Percentiles rank a stretch among this genome's conserved stretches.
These are phyloP conservation scores for Calyptomena viridis DNA, from an alignment of 2,113 vertebrate species.

Conservation along the genomic window DNA sequence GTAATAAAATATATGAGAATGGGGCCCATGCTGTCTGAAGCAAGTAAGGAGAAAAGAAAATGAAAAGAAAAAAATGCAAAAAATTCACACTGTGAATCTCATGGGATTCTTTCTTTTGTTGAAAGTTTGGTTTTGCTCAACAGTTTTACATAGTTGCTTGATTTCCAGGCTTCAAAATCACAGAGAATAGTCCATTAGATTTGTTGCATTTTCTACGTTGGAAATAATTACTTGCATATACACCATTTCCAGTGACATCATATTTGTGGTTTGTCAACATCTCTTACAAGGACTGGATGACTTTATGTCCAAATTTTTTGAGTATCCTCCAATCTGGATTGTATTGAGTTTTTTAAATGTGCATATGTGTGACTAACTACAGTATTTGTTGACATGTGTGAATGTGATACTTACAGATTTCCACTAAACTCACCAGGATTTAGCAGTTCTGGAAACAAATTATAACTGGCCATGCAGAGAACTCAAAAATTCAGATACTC, in stretches of 20 bases:
- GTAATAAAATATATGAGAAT: not conserved
- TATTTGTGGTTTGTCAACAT: slow-evolving; percentile 3
- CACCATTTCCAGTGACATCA: not conserved
- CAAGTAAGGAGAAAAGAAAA: not conserved
- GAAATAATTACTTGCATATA: not conserved
- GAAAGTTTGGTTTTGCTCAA: not conserved
- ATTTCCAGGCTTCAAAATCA: not conserved
- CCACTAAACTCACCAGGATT: not conserved
- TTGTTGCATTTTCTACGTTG: not conserved
- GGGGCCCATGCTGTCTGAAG: not conserved
- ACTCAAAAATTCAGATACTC: not conserved
- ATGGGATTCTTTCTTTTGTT: not conserved
- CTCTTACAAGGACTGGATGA: not conserved
- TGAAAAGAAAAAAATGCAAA: not conserved
- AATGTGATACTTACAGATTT: not conserved
- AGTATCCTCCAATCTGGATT: not conserved
- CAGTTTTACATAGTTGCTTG: not conserved
- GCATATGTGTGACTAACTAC: not conserved
- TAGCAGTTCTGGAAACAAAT: not conserved
- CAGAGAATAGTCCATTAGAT: not conserved
- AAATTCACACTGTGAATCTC: not conserved
- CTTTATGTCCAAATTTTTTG: not conserved
- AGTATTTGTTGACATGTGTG: not conserved
- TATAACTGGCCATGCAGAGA: not conserved
- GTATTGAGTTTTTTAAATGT: not conserved